Conservation (phyloP, 2,113 vertebrate genomes). For the Alligator sinensis region DNA sequence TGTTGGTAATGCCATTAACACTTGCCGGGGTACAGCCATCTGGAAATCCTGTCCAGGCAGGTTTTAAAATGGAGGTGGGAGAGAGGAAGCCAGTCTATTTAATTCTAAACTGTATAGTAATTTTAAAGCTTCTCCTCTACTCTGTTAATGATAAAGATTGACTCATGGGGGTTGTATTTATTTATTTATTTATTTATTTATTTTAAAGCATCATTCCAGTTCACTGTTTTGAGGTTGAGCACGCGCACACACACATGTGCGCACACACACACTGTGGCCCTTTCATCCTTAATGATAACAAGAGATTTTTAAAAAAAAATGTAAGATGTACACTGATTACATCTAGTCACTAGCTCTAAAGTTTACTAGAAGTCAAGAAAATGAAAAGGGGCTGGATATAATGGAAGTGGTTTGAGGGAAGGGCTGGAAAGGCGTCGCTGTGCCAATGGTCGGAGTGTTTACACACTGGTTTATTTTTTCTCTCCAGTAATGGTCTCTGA, state of each 20-base stretch:
- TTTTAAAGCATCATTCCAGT: background rate
- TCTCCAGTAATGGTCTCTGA: background rate
- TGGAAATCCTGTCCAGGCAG: conserved; percentile 51
- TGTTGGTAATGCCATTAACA: conserved; percentile 62
- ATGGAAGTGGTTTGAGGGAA: background rate
- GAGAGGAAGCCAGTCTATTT: background rate
- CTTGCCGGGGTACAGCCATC: conserved; percentile 52
- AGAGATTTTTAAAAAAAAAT: background rate
- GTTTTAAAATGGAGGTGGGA: conserved; percentile 26
- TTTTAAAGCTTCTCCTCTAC: background rate
- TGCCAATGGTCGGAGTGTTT: conserved; percentile 3
- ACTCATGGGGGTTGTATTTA: too few relatives aligned
- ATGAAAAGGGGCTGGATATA: background rate
- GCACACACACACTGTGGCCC: background rate
- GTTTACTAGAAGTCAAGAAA: conserved; percentile 4
- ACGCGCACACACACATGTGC: background rate
- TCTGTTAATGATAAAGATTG: background rate
- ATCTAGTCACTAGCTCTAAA: background rate
- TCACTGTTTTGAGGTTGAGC: background rate
- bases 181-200: background rate
- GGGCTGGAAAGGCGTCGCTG: background rate
- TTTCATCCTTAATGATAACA: background rate
- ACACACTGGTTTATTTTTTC: conserved; percentile 7
- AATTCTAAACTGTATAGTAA: conserved; percentile 4
- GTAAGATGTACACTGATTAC: background rate